Percentiles rank a stretch among this genome's conserved stretches.
These are phyloP conservation scores for Clistopyga incitator DNA, from an alignment of 2,888 invertebrate genomes.

Conservation along the genomic window DNA sequence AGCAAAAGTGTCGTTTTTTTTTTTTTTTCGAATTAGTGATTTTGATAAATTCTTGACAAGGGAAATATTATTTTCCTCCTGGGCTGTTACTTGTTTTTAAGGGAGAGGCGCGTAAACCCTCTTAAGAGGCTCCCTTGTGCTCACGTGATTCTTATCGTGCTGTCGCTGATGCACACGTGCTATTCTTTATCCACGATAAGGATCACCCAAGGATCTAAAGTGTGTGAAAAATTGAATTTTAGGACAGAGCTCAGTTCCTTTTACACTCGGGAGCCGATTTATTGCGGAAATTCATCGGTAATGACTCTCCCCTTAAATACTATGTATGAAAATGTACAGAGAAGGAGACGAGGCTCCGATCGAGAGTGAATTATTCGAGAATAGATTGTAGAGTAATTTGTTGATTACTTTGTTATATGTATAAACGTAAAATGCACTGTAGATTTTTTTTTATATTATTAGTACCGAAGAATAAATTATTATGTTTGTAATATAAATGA, in stretches of 20 bases:
- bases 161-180: too few species aligned
- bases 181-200: too few species aligned
- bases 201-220: too few species aligned
- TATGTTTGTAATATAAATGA: slow-evolving; percentile 8
- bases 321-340: not conserved
- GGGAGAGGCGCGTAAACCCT: not conserved
- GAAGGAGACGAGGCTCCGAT: not conserved
- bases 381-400: slow-evolving; percentile 3
- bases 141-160: too few species aligned
- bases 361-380: not conserved
- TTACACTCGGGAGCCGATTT: too few species aligned
- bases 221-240: too few species aligned
- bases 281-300: not conserved
- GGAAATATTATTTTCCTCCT: not conserved
- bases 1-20: not conserved
- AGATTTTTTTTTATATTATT: slow-evolving; percentile 7
- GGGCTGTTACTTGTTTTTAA: not conserved
- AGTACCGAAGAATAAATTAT: slow-evolving; percentile 22
- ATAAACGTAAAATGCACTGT: not conserved
- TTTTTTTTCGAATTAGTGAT: not conserved
- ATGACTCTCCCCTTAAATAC: not conserved
- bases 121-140: too few species aligned
- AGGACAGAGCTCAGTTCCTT: too few species aligned
- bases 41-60: not conserved
- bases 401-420: slow-evolving; percentile 5